Evolutionary conservation across 1,140 invertebrate species (phyloP).

Genomic region (Pseudomyrmex flavicornis): DNA sequence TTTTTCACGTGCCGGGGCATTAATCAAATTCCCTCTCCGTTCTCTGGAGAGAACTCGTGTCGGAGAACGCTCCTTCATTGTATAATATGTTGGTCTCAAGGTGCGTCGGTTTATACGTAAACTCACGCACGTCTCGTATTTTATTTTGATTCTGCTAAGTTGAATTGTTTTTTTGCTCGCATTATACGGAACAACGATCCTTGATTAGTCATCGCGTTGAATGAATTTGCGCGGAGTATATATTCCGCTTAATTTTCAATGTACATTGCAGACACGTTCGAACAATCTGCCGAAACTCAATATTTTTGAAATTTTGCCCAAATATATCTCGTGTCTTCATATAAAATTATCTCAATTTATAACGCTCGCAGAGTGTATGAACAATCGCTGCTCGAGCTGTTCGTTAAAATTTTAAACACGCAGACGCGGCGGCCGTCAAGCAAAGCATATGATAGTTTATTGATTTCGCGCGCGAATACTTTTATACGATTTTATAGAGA

Average conservation of each 20-base stretch:
- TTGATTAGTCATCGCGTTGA: not conserved
- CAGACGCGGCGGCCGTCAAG: not conserved
- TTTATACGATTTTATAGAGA: slow-evolving; percentile 18
- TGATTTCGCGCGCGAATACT: slow-evolving; percentile 24
- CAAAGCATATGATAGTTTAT: slow-evolving; percentile 2
- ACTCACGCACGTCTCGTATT: not conserved
- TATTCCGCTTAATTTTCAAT: not conserved
- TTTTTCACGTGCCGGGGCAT: slow-evolving; percentile 68
- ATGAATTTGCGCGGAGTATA: slow-evolving; percentile 8
- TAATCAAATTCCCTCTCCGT: slow-evolving; percentile 63
- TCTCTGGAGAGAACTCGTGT: slow-evolving; percentile 15
- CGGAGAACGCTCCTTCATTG: slow-evolving; percentile 13
- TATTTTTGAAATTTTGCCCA: not conserved
- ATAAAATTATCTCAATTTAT: slow-evolving; percentile 13
- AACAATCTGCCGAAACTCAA: not conserved
- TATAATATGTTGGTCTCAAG: slow-evolving; percentile 39
- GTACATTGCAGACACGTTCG: not conserved
- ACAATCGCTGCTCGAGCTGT: slow-evolving; percentile 1
- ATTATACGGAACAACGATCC: slow-evolving; percentile 29
- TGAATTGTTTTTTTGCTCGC: not conserved
- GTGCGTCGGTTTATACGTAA: slow-evolving; percentile 31
- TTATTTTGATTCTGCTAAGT: not conserved
- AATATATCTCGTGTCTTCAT: not conserved
- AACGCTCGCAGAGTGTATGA: too few species aligned
- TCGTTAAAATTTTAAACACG: slow-evolving; percentile 28